These are phyloP conservation scores for Pitangus sulphuratus DNA, from an alignment of 2,797 vertebrate species.

Conservation along the genomic window DNA sequence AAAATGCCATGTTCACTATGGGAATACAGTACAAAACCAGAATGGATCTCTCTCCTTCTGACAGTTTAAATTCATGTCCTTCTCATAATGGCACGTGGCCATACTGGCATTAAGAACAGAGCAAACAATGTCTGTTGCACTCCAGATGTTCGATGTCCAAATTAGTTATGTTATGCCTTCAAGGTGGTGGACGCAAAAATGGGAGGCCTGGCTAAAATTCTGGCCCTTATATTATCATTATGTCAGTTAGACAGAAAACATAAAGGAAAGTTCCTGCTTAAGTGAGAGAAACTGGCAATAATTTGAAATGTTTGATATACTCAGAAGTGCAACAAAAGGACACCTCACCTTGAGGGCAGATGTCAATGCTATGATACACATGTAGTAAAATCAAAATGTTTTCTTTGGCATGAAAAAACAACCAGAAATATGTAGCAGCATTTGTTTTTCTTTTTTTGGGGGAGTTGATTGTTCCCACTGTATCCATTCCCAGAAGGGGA, in stretches of 20 bases:
- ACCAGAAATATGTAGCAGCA: background rate
- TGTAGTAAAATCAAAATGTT: background rate
- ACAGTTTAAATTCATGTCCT: slow-evolving; percentile 26
- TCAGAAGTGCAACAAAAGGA: slow-evolving; percentile 15
- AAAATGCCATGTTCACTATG: background rate
- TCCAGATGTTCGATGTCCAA: background rate
- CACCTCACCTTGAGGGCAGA: slow-evolving; percentile 39
- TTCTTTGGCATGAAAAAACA: background rate
- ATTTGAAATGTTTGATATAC: slow-evolving; percentile 26
- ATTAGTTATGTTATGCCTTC: background rate
- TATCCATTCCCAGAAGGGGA: background rate
- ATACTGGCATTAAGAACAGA: slow-evolving; percentile 10
- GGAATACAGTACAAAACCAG: background rate
- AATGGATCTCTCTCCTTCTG: background rate
- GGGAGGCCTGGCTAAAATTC: background rate
- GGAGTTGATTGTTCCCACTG: background rate
- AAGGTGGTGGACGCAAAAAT: background rate
- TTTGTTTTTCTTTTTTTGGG: background rate
- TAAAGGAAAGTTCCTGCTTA: background rate
- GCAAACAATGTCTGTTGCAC: background rate
- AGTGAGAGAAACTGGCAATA: slow-evolving; percentile 27
- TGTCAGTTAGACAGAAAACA: slow-evolving; percentile 18
- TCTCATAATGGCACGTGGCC: background rate
- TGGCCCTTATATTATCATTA: background rate
- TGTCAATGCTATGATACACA: background rate